Percentiles rank a stretch among this genome's conserved stretches.
These are phyloP conservation scores for Scomber japonicus DNA, from an alignment of 2,113 vertebrate genomes.

Conservation along the genomic window DNA sequence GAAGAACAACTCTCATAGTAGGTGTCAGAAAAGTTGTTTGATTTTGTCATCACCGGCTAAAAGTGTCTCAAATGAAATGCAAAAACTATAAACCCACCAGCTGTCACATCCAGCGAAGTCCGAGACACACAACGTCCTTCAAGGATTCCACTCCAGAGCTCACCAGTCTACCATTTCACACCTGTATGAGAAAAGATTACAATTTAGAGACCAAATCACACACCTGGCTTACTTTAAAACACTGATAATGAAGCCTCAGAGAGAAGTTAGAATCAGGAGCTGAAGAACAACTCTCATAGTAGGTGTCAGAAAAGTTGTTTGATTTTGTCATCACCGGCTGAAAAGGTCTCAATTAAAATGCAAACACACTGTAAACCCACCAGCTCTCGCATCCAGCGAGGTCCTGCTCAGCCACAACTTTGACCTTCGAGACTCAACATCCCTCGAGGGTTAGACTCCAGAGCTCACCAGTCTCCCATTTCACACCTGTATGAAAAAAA, in stretches of 20 bases:
- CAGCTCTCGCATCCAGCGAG: not conserved
- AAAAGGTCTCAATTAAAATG: not conserved
- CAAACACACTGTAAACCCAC: conserved; percentile 17
- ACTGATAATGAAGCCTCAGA: conserved; percentile 35
- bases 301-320: conserved; percentile 66
- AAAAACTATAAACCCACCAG: conserved; percentile 27
- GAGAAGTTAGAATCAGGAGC: conserved; percentile 54
- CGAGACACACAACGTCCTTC: too few species aligned
- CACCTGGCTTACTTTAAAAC: too few species aligned
- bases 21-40: conserved; percentile 76
- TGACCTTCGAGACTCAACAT: too few species aligned
- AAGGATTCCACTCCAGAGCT: not conserved
- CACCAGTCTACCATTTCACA: not conserved
- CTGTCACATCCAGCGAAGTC: not conserved
- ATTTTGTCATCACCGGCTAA: conserved; percentile 69
- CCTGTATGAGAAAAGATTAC: not conserved
- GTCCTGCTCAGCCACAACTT: too few species aligned
- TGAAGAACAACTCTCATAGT: conserved; percentile 59
- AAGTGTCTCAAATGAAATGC: too few species aligned
- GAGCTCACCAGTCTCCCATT: too few species aligned
- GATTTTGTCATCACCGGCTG: conserved; percentile 53
- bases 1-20: conserved; percentile 72
- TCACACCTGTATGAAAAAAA: not conserved
- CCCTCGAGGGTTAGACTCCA: not conserved
- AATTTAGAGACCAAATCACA: not conserved